Base-by-base conservation (phyloP, 2,888 invertebrate genomes). In the Harmothoe impar region DNA sequence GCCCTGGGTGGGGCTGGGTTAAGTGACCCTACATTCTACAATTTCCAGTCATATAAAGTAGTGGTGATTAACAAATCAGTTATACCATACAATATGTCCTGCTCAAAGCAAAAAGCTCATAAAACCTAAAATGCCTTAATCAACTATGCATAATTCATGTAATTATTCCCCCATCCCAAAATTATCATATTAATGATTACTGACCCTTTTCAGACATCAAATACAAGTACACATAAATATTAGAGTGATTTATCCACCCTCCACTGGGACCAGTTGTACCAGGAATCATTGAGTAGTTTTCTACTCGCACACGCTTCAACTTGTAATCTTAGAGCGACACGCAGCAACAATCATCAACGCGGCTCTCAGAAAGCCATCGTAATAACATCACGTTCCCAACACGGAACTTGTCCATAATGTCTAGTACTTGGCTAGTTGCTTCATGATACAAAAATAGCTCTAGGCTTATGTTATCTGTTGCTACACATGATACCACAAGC, bases 211-310 rank as follows among this genome's bases (percentile, higher is more conserved):
- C 62, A n/a, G 72, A 72, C 72, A 29, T 72, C 72, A 72, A 29
- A 15, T 72, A 72, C 72, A 29, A 72, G 72, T 72, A 72, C 72
- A 72, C 72, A 72, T 72, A 72, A 72, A 72, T 72, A 72, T 5
- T 68, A 68, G 68, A 7, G 62, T 62, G 3, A n/a, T 12, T n/a
- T 20, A 15, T 20, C 62, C 62, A 43, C 43, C 43, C 3, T 43
- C 43, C 43, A 43, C 3, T 43, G 43, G 43, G n/a, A 62, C 62
- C 62, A 62, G 23, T n/a, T 20, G 15, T 62, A 7, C 15, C 62
- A n/a, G 62, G 62, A 62, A 62, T 20, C n/a, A n/a, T 15, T 62
- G 62, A 62, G 20, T n/a, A 3, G 20, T 20, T 20, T 62, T 62
- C 62, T 62, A 5, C 62, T 12, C 62, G 15, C 62, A 62, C 20